Base-by-base conservation (phyloP, 2,797 vertebrate genomes). In the Enteromius fasciolatus region DNA sequence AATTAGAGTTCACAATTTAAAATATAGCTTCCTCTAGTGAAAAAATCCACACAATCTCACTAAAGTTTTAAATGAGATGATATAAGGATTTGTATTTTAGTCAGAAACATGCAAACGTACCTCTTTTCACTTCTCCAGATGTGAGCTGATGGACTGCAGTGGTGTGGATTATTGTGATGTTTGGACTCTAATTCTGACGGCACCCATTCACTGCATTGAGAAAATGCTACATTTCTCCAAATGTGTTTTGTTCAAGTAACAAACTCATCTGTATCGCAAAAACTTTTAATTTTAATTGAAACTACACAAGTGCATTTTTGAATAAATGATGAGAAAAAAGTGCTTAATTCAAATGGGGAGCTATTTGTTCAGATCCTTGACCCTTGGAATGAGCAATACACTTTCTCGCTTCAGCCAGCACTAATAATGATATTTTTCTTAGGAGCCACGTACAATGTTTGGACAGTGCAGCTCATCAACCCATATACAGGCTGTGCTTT, bases 361-460 rank as follows among this genome's bases (percentile, higher is more conserved):
- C 5, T 57, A 11, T 57, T 23, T 57, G 54, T 23, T 52, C 20
- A 54, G 17, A 33, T 52, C 63, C 31, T 4, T 78, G 17, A 68
- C 48, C 48, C 5, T 41, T 3, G 25, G 59, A 14, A 36, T 12
- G 17, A 69, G 36, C 7, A 57, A 54, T 15, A 59, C n/a, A 14
- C 18, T 33, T 46, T 10, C 41, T 12, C 41, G 39, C 5, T 20
- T n/a, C 36, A 12, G n/a, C 57, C 17, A 50, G 44, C 12, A 3
- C 5, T 46, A 73, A 36, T 63, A 50, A 63, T 73, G 41, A 73
- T 59, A 44, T 44, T 80, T 44, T 78, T 57, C 36, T 39, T 17
- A 57, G 52, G 64, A 73, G n/a, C 23, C 69, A 25, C 15, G 54
- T 75, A 44, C 12, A 33, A 5, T 77, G 64, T 83, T 83, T 83